Conservation (phyloP, 2,888 invertebrate genomes). For the Trichopoda pennipes region DNA sequence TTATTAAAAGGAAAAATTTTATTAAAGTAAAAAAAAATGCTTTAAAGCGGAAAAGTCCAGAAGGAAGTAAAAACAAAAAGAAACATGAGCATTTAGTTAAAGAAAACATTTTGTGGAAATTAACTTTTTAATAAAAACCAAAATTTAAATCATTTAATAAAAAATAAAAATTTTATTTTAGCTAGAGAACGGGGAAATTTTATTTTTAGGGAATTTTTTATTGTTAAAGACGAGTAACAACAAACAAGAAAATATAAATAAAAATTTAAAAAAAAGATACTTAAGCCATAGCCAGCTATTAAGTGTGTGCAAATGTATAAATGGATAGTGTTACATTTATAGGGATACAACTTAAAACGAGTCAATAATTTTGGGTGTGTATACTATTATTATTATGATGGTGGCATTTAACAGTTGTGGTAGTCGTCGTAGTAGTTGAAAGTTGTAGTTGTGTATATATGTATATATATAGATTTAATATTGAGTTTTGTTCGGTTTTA, state of each 20-base stretch:
- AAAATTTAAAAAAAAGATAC: constrained; percentile 5
- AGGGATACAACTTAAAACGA: constrained; percentile 68
- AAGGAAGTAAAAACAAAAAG: background rate
- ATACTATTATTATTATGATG: constrained; percentile 55
- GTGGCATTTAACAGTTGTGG: too few relatives aligned
- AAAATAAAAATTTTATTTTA: too few relatives aligned
- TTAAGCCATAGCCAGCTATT: background rate
- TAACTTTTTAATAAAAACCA: background rate
- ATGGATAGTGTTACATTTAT: constrained; percentile 69
- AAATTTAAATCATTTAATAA: too few relatives aligned
- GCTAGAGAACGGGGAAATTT: too few relatives aligned
- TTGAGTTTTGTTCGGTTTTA: constrained; percentile 40
- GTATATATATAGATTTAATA: too few relatives aligned
- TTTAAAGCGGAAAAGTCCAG: constrained; percentile 13
- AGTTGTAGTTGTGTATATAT: too few relatives aligned
- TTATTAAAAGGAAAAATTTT: background rate
- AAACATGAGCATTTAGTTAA: too few relatives aligned
- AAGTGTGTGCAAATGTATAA: constrained; percentile 52
- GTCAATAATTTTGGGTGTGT: constrained; percentile 69
- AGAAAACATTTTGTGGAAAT: background rate
- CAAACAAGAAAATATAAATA: too few relatives aligned
- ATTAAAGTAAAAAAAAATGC: background rate
- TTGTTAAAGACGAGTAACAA: background rate
- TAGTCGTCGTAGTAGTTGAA: too few relatives aligned
- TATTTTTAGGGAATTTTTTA: constrained; percentile 12